Percentiles rank a stretch among this genome's conserved stretches.
These are phyloP conservation scores for Agrotis puta DNA, from an alignment of 2,888 invertebrate species.

Conservation along the genomic window DNA sequence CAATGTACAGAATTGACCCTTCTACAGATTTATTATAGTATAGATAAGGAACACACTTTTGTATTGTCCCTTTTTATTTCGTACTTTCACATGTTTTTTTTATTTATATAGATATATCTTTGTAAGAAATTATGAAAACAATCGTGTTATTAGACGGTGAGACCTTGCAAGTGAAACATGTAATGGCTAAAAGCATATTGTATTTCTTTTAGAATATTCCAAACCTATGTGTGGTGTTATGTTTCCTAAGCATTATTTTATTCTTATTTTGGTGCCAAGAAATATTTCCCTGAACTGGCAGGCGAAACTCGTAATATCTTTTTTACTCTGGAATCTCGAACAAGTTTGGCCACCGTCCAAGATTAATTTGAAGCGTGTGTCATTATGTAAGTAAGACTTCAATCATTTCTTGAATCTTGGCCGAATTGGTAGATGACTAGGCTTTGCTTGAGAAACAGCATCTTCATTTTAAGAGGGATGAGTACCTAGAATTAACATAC, in stretches of 20 bases:
- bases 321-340: conserved; percentile 7
- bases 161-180: too few relatives aligned
- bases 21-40: too few relatives aligned
- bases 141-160: too few relatives aligned
- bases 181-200: not conserved
- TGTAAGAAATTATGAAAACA: too few relatives aligned
- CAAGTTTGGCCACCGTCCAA: conserved; percentile 35
- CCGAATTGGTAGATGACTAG: conserved; percentile 20
- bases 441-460: not conserved
- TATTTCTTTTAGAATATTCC: not conserved
- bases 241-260: conserved; percentile 22
- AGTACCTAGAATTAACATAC: too few relatives aligned
- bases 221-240: not conserved
- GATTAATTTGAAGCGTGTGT: conserved; percentile 6
- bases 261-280: conserved; percentile 40
- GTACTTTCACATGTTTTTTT: too few relatives aligned
- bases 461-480: too few relatives aligned
- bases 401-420: conserved; percentile 43
- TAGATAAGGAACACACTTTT: too few relatives aligned
- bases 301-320: conserved; percentile 27
- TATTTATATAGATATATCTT: too few relatives aligned
- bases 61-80: too few relatives aligned
- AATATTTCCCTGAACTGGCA: conserved; percentile 15
- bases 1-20: too few relatives aligned
- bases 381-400: conserved; percentile 26